Conservation (phyloP, 1,140 invertebrate genomes). For the Trachelipus rathkii region DNA sequence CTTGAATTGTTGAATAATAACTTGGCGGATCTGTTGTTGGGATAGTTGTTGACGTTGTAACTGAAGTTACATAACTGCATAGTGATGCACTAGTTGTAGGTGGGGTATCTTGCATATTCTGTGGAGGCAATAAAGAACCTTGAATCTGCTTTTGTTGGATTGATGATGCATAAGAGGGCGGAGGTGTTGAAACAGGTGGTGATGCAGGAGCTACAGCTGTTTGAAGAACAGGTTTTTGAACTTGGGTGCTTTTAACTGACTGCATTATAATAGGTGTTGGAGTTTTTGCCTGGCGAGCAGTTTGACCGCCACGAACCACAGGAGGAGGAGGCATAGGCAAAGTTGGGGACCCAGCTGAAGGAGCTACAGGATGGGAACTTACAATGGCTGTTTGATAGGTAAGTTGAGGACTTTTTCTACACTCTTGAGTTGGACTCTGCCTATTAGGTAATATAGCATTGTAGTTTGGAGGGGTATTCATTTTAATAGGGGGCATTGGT, state of each 20-base stretch:
- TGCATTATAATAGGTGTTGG: slow-evolving; percentile 94
- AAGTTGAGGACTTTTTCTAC: slow-evolving; percentile 65
- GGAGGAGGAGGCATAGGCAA: slow-evolving; percentile 37
- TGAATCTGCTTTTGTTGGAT: slow-evolving; percentile 48
- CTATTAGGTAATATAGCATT: slow-evolving; percentile 77
- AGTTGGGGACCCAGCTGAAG: slow-evolving; percentile 34
- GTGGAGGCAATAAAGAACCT: slow-evolving; percentile 18
- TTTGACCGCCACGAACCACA: slow-evolving; percentile 52
- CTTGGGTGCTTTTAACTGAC: slow-evolving; percentile 88
- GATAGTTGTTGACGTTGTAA: slow-evolving; percentile 49
- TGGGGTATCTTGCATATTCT: slow-evolving; percentile 33
- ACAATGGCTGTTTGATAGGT: slow-evolving; percentile 30
- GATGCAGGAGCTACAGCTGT: slow-evolving; percentile 81
- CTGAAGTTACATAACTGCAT: not conserved
- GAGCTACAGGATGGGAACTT: slow-evolving; percentile 35
- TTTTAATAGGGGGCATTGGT: slow-evolving; percentile 52
- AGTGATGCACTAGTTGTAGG: slow-evolving; percentile 50
- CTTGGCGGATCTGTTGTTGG: slow-evolving; percentile 85
- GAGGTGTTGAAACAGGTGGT: slow-evolving; percentile 49
- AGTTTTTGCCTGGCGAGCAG: slow-evolving; percentile 73
- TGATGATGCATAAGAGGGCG: slow-evolving; percentile 52
- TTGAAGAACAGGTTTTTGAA: slow-evolving; percentile 87
- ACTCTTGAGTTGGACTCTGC: slow-evolving; percentile 77
- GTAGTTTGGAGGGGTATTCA: slow-evolving; percentile 69
- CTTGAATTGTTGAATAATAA: slow-evolving; percentile 87